Evolutionary conservation across 2,888 invertebrate genomes (phyloP).

Genomic region (Phlogophora meticulosa): DNA sequence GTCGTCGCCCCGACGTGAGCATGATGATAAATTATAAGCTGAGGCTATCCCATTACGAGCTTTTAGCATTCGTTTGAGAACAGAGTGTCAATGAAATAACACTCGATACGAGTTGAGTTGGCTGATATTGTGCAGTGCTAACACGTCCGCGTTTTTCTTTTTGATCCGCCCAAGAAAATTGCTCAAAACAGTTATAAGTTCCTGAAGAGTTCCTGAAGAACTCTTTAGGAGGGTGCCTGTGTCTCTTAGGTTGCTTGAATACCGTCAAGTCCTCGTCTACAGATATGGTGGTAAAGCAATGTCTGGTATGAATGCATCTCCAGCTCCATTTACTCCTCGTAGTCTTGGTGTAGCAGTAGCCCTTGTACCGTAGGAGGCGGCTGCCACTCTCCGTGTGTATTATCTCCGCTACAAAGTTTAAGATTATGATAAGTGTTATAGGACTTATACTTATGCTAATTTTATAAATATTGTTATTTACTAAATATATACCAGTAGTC

Average conservation of each 20-base stretch:
- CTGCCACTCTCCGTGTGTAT: constrained; percentile 66
- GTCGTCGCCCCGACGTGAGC: too few species aligned
- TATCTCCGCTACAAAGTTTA: constrained; percentile 62
- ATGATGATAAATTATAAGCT: too few species aligned
- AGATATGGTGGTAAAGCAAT: constrained; percentile 67
- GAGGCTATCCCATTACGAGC: too few species aligned
- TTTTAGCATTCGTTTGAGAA: too few species aligned
- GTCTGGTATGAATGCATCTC: constrained; percentile 75
- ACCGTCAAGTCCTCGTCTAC: constrained; percentile 54
- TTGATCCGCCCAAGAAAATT: constrained; percentile 34
- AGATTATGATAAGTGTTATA: neutral
- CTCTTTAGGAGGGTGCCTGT: constrained; percentile 65
- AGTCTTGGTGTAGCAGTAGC: constrained; percentile 68
- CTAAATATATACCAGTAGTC: neutral
- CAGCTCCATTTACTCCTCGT: constrained; percentile 65
- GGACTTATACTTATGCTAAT: neutral
- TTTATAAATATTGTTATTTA: neutral
- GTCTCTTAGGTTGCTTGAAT: constrained; percentile 50
- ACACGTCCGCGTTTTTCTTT: neutral
- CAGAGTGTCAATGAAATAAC: too few species aligned
- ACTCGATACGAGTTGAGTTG: too few species aligned
- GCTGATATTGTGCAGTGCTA: too few species aligned
- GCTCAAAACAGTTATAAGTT: constrained; percentile 37
- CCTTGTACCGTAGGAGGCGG: constrained; percentile 65
- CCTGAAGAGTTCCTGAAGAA: constrained; percentile 47